Percentiles rank a stretch among this genome's conserved stretches.
phyloP scores from a whole-genome alignment of 2,797 vertebrate genomes.

The Gobio occitaniae region DNA sequence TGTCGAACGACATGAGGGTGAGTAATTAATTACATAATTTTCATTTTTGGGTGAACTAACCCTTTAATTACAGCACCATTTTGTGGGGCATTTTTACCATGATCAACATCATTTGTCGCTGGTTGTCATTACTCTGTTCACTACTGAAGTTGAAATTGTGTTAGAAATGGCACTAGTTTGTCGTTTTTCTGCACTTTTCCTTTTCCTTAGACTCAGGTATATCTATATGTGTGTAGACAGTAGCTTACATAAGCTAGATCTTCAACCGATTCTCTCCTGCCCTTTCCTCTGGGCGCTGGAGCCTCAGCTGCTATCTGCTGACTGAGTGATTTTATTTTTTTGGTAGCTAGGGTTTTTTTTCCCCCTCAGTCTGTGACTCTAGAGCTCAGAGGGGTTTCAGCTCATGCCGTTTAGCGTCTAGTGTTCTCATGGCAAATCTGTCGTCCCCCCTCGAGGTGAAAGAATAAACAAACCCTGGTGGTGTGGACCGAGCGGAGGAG shows the following conservation, averaged over 20 bases:
- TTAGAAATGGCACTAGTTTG: too few relatives aligned
- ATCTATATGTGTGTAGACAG: neutral
- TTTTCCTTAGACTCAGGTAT: neutral
- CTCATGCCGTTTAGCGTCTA: conserved; percentile 21
- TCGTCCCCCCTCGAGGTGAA: conserved; percentile 43
- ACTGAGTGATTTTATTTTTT: conserved; percentile 1
- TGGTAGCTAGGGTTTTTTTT: neutral
- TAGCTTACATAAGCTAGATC: neutral
- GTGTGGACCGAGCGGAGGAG: conserved; percentile 3
- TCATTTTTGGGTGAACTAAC: too few relatives aligned
- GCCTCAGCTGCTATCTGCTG: conserved; percentile 34
- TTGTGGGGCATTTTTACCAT: neutral
- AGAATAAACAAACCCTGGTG: conserved; percentile 50
- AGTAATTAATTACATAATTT: too few relatives aligned
- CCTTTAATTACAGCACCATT: neutral
- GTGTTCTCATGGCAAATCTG: conserved; percentile 55
- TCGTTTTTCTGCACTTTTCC: neutral
- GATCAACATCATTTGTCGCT: neutral
- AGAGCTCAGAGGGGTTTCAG: conserved; percentile 4
- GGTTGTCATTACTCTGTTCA: neutral
- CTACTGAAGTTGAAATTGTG: neutral
- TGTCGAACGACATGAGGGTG: too few relatives aligned
- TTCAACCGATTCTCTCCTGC: neutral
- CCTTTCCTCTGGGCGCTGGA: neutral
- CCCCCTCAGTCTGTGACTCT: neutral